phyloP scores from a whole-genome alignment of 2,888 invertebrate species.

The Adela reaumurella region DNA sequence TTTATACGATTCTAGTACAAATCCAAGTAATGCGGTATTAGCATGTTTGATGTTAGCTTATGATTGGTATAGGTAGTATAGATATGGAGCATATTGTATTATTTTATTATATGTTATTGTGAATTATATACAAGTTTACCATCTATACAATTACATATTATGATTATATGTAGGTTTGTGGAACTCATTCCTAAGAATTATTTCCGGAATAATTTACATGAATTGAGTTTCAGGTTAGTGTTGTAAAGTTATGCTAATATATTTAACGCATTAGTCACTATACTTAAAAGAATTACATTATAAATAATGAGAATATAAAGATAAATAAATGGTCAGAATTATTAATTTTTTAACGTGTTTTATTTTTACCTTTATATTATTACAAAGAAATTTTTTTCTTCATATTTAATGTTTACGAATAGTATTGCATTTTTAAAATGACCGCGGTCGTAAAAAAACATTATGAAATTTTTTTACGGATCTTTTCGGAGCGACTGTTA shows the following conservation, averaged over 20 bases:
- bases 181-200: conserved; percentile 37
- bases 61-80: background rate
- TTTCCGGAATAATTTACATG: conserved; percentile 42
- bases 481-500: too few species aligned
- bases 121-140: conserved; percentile 20
- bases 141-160: too few species aligned
- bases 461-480: too few species aligned
- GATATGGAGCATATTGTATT: background rate
- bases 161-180: background rate
- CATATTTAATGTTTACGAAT: too few species aligned
- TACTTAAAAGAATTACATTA: background rate
- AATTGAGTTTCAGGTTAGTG: conserved; percentile 19
- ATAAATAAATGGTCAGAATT: background rate
- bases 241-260: conserved; percentile 29
- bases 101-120: conserved; percentile 21
- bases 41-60: conserved; percentile 23
- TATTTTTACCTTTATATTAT: too few species aligned
- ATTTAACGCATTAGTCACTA: conserved; percentile 31
- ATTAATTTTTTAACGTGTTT: background rate
- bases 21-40: conserved; percentile 40
- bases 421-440: too few species aligned
- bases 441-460: too few species aligned
- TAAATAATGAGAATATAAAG: background rate
- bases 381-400: too few species aligned
- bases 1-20: conserved; percentile 35